A percentile compares a stretch with the other conserved stretches of the same genome.
phyloP scores from a whole-genome alignment of 2,113 vertebrate genomes.

The Penelope pileata region DNA sequence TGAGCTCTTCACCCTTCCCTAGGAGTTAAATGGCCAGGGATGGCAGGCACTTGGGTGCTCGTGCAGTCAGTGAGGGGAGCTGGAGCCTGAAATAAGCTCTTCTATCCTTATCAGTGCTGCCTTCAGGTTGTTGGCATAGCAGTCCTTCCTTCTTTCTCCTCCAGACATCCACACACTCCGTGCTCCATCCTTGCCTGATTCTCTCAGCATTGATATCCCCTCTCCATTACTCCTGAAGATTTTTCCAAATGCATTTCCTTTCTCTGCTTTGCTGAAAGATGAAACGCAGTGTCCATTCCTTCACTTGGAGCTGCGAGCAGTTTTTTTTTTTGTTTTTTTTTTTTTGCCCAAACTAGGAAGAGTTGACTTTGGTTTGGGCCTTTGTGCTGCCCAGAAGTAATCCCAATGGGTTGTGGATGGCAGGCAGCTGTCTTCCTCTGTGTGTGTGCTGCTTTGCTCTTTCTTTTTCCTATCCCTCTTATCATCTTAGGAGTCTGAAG shows the following conservation, averaged over 20 bases:
- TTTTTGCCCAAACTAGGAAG: neutral
- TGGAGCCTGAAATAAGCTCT: neutral
- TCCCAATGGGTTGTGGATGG: no score
- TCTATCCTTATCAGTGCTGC: neutral
- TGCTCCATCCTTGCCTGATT: neutral
- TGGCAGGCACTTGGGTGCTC: neutral
- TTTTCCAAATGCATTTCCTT: neutral
- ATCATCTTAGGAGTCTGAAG: neutral
- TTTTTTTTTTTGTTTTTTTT: no score
- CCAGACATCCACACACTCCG: neutral
- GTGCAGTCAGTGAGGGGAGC: neutral
- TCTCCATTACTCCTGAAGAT: neutral
- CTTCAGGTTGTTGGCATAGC: neutral
- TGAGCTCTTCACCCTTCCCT: neutral
- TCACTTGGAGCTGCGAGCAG: neutral
- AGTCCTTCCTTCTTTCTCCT: neutral
- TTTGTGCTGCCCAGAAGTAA: neutral
- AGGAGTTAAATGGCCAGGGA: neutral
- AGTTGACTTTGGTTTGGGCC: neutral
- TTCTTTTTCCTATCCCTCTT: neutral
- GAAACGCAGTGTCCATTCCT: rapidly evolving
- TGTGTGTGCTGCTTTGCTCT: neutral
- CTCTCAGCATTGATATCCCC: neutral
- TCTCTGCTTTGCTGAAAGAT: neutral
- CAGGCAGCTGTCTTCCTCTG: neutral